Percentiles rank a stretch among this genome's conserved stretches.
These are phyloP conservation scores for Apomyelois bistriatella DNA, from an alignment of 2,888 invertebrate species.

Conservation along the genomic window DNA sequence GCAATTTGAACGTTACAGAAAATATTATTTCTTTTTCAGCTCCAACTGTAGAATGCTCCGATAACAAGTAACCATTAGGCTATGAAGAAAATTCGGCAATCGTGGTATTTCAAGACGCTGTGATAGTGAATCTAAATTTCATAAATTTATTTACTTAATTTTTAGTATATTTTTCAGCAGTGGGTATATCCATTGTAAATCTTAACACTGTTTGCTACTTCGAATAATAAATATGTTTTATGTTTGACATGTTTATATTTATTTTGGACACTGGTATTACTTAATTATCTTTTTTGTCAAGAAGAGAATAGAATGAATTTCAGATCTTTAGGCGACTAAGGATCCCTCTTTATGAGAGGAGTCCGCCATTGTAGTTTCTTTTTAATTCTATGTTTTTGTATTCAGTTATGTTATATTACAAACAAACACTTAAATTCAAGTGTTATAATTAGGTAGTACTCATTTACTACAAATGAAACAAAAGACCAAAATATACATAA, in stretches of 20 bases:
- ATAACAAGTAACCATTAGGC: neutral
- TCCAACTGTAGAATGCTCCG: neutral
- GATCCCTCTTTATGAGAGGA: no score
- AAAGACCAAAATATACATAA: no score
- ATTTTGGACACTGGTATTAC: no score
- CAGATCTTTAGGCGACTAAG: no score
- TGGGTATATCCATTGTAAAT: neutral
- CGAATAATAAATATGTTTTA: neutral
- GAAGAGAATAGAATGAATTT: no score
- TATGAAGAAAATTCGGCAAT: constrained; percentile 3
- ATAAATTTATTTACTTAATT: neutral
- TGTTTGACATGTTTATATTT: neutral
- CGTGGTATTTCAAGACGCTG: neutral
- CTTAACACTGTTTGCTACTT: neutral
- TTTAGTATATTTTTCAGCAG: neutral
- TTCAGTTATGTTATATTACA: no score
- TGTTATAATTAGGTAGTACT: no score
- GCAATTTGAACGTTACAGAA: neutral
- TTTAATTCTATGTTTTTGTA: no score
- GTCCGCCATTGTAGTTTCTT: no score
- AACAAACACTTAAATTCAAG: no score
- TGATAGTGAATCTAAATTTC: neutral
- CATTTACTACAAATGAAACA: no score
- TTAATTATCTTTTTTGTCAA: no score
- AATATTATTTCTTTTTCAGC: constrained; percentile 1